phyloP scores from a whole-genome alignment of 2,113 vertebrate genomes.

The Lampris megalopsis region DNA sequence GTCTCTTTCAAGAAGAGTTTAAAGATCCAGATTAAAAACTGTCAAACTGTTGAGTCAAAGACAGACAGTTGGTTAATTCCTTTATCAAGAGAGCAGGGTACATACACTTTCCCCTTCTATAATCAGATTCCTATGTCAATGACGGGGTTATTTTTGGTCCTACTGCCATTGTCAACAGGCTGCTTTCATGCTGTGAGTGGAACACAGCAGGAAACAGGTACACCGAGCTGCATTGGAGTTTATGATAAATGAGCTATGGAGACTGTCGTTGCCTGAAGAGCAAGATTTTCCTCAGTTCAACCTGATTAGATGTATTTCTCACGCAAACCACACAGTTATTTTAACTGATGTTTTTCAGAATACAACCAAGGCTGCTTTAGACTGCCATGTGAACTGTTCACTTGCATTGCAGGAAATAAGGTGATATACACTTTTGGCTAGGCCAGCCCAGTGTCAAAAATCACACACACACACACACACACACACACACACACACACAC shows the following conservation, averaged over 20 bases:
- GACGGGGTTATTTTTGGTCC: conserved; percentile 34
- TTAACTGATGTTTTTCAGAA: neutral
- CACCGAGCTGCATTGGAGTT: no score
- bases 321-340: neutral
- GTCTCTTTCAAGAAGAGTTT: neutral
- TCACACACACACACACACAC: no score
- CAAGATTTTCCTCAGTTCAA: neutral
- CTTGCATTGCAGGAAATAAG: neutral
- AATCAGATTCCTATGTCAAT: conserved; percentile 17
- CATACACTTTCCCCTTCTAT: neutral
- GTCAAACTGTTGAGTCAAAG: neutral
- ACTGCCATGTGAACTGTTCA: neutral
- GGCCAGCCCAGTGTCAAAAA: no score
- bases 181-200: neutral
- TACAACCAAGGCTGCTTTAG: neutral
- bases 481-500: no score
- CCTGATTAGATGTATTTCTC: neutral
- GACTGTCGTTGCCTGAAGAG: neutral
- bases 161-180: conserved; percentile 31
- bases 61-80: neutral
- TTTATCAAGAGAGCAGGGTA: neutral
- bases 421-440: neutral
- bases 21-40: neutral
- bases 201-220: neutral
- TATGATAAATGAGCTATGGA: no score